phyloP scores from a whole-genome alignment of 2,888 invertebrate species.

The Isoperla grammatica region DNA sequence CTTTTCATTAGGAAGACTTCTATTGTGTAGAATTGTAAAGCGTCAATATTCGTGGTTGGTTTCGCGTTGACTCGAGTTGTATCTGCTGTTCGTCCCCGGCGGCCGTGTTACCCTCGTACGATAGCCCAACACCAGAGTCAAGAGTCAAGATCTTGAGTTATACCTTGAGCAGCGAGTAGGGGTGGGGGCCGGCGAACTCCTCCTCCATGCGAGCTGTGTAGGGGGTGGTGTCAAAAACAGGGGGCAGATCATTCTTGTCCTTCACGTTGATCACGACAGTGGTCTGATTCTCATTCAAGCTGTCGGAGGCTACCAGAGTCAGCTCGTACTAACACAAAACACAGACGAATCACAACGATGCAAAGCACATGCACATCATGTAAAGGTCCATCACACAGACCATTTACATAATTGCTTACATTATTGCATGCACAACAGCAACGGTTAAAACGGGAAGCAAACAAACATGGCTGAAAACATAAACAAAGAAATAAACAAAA shows the following conservation, averaged over 20 bases:
- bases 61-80: too few relatives aligned
- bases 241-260: slow-evolving; percentile 87
- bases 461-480: not conserved
- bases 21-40: too few relatives aligned
- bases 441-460: not conserved
- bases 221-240: slow-evolving; percentile 64
- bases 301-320: slow-evolving; percentile 84
- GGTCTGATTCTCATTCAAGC: slow-evolving; percentile 83
- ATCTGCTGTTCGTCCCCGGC: too few relatives aligned
- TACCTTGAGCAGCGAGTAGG: slow-evolving; percentile 66
- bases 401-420: too few relatives aligned
- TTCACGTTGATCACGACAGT: slow-evolving; percentile 74
- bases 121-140: too few relatives aligned
- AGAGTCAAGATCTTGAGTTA: too few relatives aligned
- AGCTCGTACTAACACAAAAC: slow-evolving; percentile 64
- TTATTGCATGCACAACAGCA: too few relatives aligned
- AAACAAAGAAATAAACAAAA: slow-evolving; percentile 3
- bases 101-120: too few relatives aligned
- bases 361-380: slow-evolving; percentile 20
- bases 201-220: slow-evolving; percentile 71
- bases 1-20: too few relatives aligned
- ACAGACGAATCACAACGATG: slow-evolving; percentile 27
- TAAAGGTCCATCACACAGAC: not conserved
- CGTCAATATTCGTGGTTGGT: too few relatives aligned
- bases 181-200: slow-evolving; percentile 66